Evolutionary conservation across 2,888 invertebrate genomes (phyloP).

Genomic region (Gisinianus flammeolus): DNA sequence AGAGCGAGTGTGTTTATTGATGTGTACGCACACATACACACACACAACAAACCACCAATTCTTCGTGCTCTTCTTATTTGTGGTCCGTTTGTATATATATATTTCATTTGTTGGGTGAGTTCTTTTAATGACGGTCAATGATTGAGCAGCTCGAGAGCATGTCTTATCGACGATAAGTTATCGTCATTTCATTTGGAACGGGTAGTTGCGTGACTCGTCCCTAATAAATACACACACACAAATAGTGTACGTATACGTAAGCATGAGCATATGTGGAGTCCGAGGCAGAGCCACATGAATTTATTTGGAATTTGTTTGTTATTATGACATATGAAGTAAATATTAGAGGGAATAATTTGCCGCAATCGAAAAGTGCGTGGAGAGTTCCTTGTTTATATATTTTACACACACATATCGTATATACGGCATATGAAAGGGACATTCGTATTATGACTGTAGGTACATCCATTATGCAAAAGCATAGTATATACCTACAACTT

Average conservation of each 20-base stretch:
- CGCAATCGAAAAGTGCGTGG: constrained; percentile 46
- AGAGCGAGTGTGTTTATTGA: too few relatives aligned
- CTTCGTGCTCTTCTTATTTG: too few relatives aligned
- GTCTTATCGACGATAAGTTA: constrained; percentile 42
- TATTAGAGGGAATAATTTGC: constrained; percentile 54
- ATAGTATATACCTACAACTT: too few relatives aligned
- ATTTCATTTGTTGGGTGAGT: too few relatives aligned
- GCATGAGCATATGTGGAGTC: neutral
- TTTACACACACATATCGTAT: neutral
- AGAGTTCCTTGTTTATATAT: constrained; percentile 36
- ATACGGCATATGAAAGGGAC: too few relatives aligned
- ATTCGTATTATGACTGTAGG: too few relatives aligned
- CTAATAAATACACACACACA: neutral
- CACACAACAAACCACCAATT: too few relatives aligned
- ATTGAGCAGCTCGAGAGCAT: constrained; percentile 39
- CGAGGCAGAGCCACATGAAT: neutral
- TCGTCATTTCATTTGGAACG: constrained; percentile 34
- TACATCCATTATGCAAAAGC: neutral
- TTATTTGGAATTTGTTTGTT: constrained; percentile 13
- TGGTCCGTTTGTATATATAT: too few relatives aligned
- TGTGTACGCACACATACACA: too few relatives aligned
- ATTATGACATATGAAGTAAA: constrained; percentile 25
- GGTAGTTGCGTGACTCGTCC: constrained; percentile 50
- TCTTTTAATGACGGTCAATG: constrained; percentile 24
- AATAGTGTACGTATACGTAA: neutral